Evolutionary conservation across 2,888 invertebrate genomes (phyloP).

Genomic region (Cephus spinipes): DNA sequence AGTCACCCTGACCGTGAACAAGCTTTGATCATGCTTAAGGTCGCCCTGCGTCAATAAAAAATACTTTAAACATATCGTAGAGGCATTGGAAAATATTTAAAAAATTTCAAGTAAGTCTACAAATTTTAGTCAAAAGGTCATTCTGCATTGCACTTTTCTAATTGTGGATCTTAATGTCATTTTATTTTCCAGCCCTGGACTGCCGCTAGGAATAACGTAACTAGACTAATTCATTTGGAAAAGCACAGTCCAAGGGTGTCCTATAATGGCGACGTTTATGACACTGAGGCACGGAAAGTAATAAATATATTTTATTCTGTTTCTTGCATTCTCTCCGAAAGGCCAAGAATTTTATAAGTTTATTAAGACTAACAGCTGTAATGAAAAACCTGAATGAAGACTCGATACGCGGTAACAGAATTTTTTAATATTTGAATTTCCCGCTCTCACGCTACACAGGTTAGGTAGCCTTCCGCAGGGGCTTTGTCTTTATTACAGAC

Average conservation of each 20-base stretch:
- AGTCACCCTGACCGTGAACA: conserved; percentile 4
- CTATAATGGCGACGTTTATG: neutral
- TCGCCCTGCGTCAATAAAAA: neutral
- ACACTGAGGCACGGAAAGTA: neutral
- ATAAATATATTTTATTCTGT: neutral
- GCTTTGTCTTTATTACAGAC: neutral
- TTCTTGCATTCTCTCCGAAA: neutral
- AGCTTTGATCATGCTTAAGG: neutral
- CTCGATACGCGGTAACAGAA: too few relatives aligned
- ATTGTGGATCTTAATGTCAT: neutral
- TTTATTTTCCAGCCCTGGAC: neutral
- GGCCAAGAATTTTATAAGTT: neutral
- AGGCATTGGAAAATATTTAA: neutral
- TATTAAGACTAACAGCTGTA: neutral
- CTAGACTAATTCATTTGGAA: neutral
- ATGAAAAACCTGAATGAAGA: neutral
- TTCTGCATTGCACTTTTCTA: neutral
- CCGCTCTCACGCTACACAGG: neutral
- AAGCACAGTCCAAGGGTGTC: neutral
- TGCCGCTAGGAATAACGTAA: neutral
- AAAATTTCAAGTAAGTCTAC: neutral
- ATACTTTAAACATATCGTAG: neutral
- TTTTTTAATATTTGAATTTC: neutral
- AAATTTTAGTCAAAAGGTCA: neutral
- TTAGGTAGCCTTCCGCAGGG: neutral